These are phyloP conservation scores for Rhopalosiphum nymphaeae DNA, from an alignment of 2,888 invertebrate genomes.

Conservation along the genomic window DNA sequence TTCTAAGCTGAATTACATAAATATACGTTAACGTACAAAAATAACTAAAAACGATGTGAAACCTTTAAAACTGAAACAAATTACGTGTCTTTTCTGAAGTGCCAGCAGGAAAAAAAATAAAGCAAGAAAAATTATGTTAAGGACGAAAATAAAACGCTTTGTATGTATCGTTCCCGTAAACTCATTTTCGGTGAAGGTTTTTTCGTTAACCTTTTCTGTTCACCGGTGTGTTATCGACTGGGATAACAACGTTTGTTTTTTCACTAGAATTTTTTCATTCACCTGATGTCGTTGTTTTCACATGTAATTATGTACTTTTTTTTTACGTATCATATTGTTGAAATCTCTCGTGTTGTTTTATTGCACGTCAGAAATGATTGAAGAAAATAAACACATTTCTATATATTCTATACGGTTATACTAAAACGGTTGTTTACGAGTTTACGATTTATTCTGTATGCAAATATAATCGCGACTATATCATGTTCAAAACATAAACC, in stretches of 20 bases:
- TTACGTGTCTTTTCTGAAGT: conserved; percentile 43
- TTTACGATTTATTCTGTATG: neutral
- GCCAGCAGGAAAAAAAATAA: neutral
- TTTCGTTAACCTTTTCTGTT: conserved; percentile 12
- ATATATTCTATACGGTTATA: neutral
- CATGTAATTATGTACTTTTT: neutral
- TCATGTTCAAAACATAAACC: neutral
- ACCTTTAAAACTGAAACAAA: conserved; percentile 23
- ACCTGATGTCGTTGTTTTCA: neutral
- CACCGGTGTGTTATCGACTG: conserved; percentile 12
- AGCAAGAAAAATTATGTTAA: conserved; percentile 27
- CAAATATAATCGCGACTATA: neutral
- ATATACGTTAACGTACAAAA: neutral
- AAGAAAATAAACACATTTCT: neutral
- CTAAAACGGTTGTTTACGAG: neutral
- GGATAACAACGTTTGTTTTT: conserved; percentile 31
- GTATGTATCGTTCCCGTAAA: conserved; percentile 22
- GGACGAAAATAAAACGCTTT: conserved; percentile 39
- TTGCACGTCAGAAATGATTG: neutral
- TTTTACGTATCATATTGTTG: neutral
- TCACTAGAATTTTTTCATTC: neutral
- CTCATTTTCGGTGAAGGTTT: neutral
- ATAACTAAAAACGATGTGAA: neutral
- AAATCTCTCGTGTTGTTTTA: neutral
- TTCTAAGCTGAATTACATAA: neutral